Base-by-base conservation (phyloP, 2,113 vertebrate genomes). In the Corythornis cristatus region DNA sequence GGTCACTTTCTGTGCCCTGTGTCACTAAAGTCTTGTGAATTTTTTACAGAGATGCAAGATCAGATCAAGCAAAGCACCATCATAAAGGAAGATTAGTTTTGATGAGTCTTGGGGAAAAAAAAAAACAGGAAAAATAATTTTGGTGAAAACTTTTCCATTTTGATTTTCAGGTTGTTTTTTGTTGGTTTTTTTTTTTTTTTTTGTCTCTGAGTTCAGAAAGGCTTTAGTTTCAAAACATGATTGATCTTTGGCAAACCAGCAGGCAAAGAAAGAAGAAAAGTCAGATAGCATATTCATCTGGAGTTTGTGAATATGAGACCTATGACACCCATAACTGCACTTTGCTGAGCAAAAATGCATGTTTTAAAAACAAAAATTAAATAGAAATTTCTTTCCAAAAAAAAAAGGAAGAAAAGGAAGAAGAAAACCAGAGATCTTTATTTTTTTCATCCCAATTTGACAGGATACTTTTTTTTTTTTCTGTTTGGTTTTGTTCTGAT, bases 191-290 rank as follows among this genome's bases (percentile, higher is more conserved):
- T 75, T 60, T 35, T 51, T 2, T 5, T 74, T 0, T 83, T 71
- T 79, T 60, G 40, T 51, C 2, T 5, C 78, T 0, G 0, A 78
- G 8, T 29, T 0, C 0, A 74, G 31, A 71, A 74, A 58, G 21
- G 18, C 8, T 82, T 71, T 66, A 6, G 2, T 62, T 87, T 61
- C 35, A 33, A 70, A 87, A 77, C 6, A 5, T 19, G 17, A 46
- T 60, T 77, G 28, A 70, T 46, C 35, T 74, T 61, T 66, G 46
- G 21, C 29, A 40, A 50, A 45, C 57, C 61, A 89, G 45, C 0
- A 58, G 29, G 43, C 5, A 61, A 53, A 60, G 28, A 42, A 78
- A 51, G 15, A 85, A 70, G 31, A 51, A 54, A 94, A 81, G 46
- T 53, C 37, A 89, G 45, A 71, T 40, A 53, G 26, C 53, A n/a